Base-by-base conservation (phyloP, 2,797 vertebrate species). In the Tinamus major region DNA sequence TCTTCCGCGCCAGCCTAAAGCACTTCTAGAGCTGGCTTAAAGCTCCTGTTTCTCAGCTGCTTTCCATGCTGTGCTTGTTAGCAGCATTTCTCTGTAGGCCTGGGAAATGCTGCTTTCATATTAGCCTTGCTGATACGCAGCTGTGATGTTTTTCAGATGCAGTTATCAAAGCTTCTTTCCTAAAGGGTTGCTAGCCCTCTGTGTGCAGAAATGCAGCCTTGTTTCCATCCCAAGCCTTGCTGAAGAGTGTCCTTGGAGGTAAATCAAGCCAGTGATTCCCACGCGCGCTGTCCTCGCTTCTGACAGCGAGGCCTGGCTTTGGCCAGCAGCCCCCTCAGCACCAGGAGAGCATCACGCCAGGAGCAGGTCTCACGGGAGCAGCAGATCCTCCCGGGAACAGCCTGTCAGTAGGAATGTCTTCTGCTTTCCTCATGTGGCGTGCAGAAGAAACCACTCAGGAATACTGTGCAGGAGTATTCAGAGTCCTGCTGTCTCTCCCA, bases 101-200 rank as follows among this genome's bases (percentile, higher is more conserved):
- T 92, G 93, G 92, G 95, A 87, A 85, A 48, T 85, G 81, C 90
- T 95, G 95, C 96, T 97, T 97, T 96, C 87, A 87, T 83, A 95
- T 80, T 94, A 84, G 80, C 46, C 23, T 91, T 29, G 6, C 55
- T 79, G 85, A 64, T 92, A 92, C 53, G 67, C 95, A 87, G 86
- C 88, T 75, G 31, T 49, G 37, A 86, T 95, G 46, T 91, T 46
- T 94, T 97, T 97, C 93, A 70, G 85, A 93, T 94, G 61, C 86
- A 91, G 85, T 65, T 94, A 94, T 68, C 89, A 95, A 14, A 0
- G 3, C 72, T 68, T 84, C 87, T 88, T 95, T 95, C 90, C 48
- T 19, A 18, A 94, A 87, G 88, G 80, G 15, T 79, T 94, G 37
- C 46, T 10, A 41, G 35, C 85, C 74, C 82, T 94, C 94, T n/a